phyloP scores from a whole-genome alignment of 2,797 vertebrate genomes.

The Sebastes dallii region DNA sequence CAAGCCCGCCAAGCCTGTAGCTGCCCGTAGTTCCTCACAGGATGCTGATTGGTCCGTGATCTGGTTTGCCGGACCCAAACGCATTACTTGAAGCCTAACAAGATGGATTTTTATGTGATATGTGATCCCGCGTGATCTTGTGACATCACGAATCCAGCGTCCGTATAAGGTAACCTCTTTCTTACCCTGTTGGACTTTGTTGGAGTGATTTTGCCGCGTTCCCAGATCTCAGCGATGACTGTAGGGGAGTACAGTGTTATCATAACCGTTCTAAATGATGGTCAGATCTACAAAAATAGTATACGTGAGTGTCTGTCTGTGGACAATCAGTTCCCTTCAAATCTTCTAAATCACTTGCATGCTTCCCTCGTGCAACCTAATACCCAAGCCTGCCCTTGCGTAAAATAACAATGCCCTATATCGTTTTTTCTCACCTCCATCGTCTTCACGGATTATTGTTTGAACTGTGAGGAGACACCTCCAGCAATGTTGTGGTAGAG shows the following conservation, averaged over 20 bases:
- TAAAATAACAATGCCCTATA: conserved; percentile 49
- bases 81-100: too few species aligned
- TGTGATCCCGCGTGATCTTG: too few species aligned
- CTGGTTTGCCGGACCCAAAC: too few species aligned
- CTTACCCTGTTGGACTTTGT: not conserved
- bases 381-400: conserved; percentile 20
- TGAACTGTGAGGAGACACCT: conserved; percentile 55
- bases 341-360: conserved; percentile 14
- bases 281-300: not conserved
- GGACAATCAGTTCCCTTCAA: conserved; percentile 14
- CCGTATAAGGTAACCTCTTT: not conserved
- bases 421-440: conserved; percentile 57
- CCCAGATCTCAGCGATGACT: conserved; percentile 7
- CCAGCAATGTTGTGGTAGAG: conserved; percentile 45
- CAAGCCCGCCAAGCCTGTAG: rapidly evolving
- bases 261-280: not conserved
- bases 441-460: conserved; percentile 58
- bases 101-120: too few species aligned
- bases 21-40: rapidly evolving
- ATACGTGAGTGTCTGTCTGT: not conserved
- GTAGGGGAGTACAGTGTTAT: not conserved
- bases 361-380: conserved; percentile 35
- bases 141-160: too few species aligned
- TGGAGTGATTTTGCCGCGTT: not conserved
- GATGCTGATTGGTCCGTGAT: too few species aligned